These are phyloP conservation scores for Aythya baeri DNA, from an alignment of 2,113 vertebrate species.

Conservation along the genomic window DNA sequence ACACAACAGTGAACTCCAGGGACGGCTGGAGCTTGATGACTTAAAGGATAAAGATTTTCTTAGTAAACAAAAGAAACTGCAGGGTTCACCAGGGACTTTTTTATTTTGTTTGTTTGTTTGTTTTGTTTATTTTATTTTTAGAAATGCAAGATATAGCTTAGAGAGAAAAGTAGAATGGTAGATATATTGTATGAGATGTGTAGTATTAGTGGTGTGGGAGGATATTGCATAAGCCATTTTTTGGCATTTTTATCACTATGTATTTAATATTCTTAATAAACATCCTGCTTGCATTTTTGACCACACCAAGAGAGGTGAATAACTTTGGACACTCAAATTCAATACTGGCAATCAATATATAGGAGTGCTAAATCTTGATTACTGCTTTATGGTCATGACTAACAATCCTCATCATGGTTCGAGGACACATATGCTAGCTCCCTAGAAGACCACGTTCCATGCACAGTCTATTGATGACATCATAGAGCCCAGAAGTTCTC, in stretches of 20 bases:
- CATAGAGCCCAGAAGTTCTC: not conserved
- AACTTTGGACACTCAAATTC: not conserved
- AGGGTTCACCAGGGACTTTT: not conserved
- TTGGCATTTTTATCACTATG: not conserved
- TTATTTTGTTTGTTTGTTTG: not conserved
- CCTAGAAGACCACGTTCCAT: not conserved
- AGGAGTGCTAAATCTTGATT: not conserved
- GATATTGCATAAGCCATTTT: not conserved
- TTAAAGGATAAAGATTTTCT: slow-evolving; percentile 43
- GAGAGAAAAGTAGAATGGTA: not conserved
- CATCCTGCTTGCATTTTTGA: not conserved
- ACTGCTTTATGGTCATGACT: not conserved
- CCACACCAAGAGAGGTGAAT: not conserved
- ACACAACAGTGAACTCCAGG: not conserved
- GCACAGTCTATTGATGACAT: not conserved
- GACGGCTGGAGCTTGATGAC: slow-evolving; percentile 31
- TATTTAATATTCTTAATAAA: not conserved
- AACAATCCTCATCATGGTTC: not conserved
- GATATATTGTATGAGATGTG: not conserved
- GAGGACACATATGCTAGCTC: not conserved
- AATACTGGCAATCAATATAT: not conserved
- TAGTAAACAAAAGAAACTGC: not conserved
- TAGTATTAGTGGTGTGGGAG: not conserved
- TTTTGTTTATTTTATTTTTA: too few relatives aligned
- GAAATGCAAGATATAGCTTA: not conserved